Evolutionary conservation across 2,113 vertebrate genomes (phyloP).

Genomic region (Hippocampus comes): DNA sequence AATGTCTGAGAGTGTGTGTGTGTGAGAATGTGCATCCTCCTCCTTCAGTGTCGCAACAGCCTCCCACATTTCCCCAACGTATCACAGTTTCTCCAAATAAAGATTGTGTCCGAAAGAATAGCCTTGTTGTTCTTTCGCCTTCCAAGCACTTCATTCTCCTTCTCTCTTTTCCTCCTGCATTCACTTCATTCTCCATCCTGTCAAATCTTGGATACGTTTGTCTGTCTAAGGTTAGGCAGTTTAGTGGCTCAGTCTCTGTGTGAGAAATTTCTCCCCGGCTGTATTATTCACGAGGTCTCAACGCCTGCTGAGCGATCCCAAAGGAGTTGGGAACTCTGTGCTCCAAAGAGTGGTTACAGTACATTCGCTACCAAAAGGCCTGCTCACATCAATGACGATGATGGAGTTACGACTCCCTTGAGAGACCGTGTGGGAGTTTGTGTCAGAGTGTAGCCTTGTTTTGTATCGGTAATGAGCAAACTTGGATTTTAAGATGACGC

Average conservation of each 20-base stretch:
- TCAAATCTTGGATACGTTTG: constrained; percentile 34
- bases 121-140: constrained; percentile 21
- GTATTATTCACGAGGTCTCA: constrained; percentile 25
- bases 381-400: constrained; percentile 3
- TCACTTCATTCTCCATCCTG: constrained; percentile 17
- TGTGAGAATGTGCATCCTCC: constrained; percentile 24
- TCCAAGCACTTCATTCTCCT: constrained; percentile 9
- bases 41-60: constrained; percentile 33
- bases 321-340: constrained; percentile 25
- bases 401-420: constrained; percentile 2
- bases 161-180: constrained; percentile 14
- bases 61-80: constrained; percentile 66
- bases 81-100: constrained; percentile 67
- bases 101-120: constrained; percentile 37
- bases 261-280: constrained; percentile 52
- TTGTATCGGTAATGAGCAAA: not conserved
- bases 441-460: constrained; percentile 6
- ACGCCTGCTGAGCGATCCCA: constrained; percentile 25
- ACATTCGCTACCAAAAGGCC: constrained; percentile 9
- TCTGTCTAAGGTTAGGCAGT: constrained; percentile 33
- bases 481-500: not conserved
- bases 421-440: constrained; percentile 4
- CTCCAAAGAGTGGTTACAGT: constrained; percentile 21
- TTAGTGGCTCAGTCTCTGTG: constrained; percentile 21
- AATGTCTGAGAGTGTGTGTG: constrained; percentile 16